Percentiles rank a stretch among this genome's conserved stretches.
phyloP scores from a whole-genome alignment of 2,113 vertebrate species.

The Trachemys scripta region DNA sequence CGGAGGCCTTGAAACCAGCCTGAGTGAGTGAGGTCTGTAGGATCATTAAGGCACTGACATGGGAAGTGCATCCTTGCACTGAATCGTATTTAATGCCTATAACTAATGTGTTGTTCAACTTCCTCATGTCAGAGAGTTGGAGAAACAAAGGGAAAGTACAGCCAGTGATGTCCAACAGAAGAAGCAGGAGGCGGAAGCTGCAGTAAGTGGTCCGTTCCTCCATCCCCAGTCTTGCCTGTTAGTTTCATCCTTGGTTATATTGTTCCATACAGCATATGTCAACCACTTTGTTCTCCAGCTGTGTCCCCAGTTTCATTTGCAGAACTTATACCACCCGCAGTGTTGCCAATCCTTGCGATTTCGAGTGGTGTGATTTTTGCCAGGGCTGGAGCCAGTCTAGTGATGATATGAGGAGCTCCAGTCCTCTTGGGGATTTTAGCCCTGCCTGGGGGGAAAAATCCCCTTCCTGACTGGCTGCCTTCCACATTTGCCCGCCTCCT shows the following conservation, averaged over 20 bases:
- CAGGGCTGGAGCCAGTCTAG: background rate
- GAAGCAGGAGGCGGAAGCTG: slow-evolving; percentile 95
- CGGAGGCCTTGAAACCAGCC: background rate
- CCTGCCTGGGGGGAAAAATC: background rate
- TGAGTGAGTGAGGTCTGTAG: background rate
- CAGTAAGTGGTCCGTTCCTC: slow-evolving; percentile 82
- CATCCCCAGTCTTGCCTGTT: background rate
- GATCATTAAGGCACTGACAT: background rate
- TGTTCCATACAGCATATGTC: background rate
- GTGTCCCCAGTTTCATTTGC: too few species aligned
- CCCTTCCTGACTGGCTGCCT: background rate
- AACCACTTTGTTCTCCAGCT: background rate
- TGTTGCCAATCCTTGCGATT: background rate
- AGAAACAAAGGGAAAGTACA: slow-evolving; percentile 92
- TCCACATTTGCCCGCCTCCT: background rate
- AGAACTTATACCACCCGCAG: background rate
- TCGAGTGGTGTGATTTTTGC: background rate
- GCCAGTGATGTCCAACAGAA: slow-evolving; percentile 90
- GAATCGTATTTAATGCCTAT: background rate
- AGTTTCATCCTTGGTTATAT: background rate
- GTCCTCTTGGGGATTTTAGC: background rate
- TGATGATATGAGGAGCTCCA: background rate
- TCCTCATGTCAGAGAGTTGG: slow-evolving; percentile 87
- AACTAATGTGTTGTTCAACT: slow-evolving; percentile 2
- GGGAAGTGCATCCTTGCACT: background rate